Percentiles rank a stretch among this genome's conserved stretches.
Evolutionary conservation across 2,888 invertebrate species (phyloP).

Genomic region (Nematopogon swammerdamellus): DNA sequence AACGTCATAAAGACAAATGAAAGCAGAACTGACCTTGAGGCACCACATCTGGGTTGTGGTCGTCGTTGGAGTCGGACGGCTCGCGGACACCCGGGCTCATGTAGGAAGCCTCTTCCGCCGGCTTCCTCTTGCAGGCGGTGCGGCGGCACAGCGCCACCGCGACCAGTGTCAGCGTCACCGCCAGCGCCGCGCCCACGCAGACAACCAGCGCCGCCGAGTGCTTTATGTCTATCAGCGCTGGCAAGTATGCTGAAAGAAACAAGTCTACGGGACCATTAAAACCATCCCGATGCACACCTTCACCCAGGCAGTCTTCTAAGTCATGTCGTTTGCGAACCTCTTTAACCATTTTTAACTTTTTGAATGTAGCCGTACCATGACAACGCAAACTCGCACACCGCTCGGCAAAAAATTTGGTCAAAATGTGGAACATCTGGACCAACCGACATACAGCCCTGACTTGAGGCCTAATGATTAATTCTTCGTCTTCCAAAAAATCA

Average conservation of each 20-base stretch:
- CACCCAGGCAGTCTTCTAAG: background rate
- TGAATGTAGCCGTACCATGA: too few species aligned
- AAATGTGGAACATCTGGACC: too few species aligned
- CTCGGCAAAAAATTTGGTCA: too few species aligned
- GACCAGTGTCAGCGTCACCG: conserved; percentile 31
- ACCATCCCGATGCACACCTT: background rate
- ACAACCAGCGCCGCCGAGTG: conserved; percentile 34
- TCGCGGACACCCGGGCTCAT: conserved; percentile 1
- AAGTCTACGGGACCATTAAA: background rate
- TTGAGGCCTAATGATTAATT: too few species aligned
- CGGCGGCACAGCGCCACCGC: conserved; percentile 23
- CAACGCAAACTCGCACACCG: too few species aligned
- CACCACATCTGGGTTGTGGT: background rate
- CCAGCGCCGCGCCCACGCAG: conserved; percentile 32
- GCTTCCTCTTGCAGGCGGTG: conserved; percentile 1
- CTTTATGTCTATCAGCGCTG: conserved; percentile 29
- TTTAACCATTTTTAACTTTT: too few species aligned
- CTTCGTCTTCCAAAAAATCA: too few species aligned
- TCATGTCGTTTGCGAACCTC: too few species aligned
- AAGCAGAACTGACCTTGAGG: background rate
- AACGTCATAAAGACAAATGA: too few species aligned
- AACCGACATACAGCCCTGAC: too few species aligned
- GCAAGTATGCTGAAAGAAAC: conserved; percentile 10
- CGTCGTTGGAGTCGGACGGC: background rate
- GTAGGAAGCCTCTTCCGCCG: background rate